Conservation (phyloP, 2,888 invertebrate species). For the Crossocerus cetratus region DNA sequence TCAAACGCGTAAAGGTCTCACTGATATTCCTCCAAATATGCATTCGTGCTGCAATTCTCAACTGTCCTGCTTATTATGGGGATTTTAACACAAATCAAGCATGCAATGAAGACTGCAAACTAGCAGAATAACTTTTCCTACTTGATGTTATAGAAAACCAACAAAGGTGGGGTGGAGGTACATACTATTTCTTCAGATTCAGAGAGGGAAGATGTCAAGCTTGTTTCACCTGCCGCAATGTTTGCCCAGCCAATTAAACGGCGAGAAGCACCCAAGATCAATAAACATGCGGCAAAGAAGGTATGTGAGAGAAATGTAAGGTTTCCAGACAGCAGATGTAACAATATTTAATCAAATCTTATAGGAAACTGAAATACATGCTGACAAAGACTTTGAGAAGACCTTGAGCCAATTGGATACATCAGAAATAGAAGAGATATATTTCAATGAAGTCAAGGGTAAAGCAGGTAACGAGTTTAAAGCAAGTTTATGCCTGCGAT, state of each 20-base stretch:
- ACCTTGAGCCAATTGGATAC: slow-evolving; percentile 82
- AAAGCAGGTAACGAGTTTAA: slow-evolving; percentile 10
- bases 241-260: slow-evolving; percentile 83
- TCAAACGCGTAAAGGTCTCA: slow-evolving; percentile 50
- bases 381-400: slow-evolving; percentile 84
- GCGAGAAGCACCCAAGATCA: slow-evolving; percentile 77
- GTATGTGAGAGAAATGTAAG: neutral
- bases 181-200: slow-evolving; percentile 74
- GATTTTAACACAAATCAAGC: neutral
- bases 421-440: slow-evolving; percentile 73
- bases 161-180: slow-evolving; percentile 42
- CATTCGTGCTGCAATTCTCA: neutral
- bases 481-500: neutral
- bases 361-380: slow-evolving; percentile 76
- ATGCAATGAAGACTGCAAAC: slow-evolving; percentile 13
- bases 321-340: neutral
- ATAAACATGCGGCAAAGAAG: slow-evolving; percentile 35
- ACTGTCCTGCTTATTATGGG: neutral
- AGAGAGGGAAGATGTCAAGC: slow-evolving; percentile 70
- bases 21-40: neutral
- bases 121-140: neutral
- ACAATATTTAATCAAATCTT: neutral
- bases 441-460: slow-evolving; percentile 54
- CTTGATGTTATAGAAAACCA: slow-evolving; percentile 25
- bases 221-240: slow-evolving; percentile 78